Conservation (phyloP, 2,888 invertebrate genomes). For the Hartigia nigra region DNA sequence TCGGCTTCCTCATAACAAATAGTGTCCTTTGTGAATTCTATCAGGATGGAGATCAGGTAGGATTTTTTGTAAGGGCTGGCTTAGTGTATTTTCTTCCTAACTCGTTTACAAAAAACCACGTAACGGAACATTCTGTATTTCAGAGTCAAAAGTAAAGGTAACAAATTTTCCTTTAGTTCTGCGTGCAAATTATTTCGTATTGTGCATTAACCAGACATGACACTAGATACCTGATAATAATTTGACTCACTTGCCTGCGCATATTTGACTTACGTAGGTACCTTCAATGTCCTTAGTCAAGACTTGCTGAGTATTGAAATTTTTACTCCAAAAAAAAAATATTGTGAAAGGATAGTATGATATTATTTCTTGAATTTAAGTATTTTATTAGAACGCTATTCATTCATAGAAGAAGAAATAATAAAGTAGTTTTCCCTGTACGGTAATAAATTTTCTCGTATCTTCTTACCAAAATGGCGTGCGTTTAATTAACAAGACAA, state of each 20-base stretch:
- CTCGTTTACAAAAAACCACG: not conserved
- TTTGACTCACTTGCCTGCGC: not conserved
- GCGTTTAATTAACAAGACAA: not conserved
- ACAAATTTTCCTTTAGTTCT: not conserved
- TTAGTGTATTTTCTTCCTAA: not conserved
- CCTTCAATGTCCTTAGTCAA: not conserved
- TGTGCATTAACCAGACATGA: not conserved
- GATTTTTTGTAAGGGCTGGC: not conserved
- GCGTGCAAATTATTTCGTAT: not conserved
- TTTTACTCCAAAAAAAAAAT: too few species aligned
- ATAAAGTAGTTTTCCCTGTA: not conserved
- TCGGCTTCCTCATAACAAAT: not conserved
- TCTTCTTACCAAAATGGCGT: not conserved
- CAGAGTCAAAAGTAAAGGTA: not conserved
- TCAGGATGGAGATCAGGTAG: not conserved
- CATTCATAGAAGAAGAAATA: too few species aligned
- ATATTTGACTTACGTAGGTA: not conserved
- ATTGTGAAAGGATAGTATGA: not conserved
- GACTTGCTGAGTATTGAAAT: not conserved
- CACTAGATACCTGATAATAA: not conserved
- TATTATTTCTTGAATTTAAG: too few species aligned
- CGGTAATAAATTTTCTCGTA: not conserved
- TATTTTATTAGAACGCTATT: too few species aligned
- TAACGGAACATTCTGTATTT: not conserved
- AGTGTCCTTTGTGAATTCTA: not conserved